phyloP scores from a whole-genome alignment of 2,888 invertebrate species.

The Hyalella azteca region DNA sequence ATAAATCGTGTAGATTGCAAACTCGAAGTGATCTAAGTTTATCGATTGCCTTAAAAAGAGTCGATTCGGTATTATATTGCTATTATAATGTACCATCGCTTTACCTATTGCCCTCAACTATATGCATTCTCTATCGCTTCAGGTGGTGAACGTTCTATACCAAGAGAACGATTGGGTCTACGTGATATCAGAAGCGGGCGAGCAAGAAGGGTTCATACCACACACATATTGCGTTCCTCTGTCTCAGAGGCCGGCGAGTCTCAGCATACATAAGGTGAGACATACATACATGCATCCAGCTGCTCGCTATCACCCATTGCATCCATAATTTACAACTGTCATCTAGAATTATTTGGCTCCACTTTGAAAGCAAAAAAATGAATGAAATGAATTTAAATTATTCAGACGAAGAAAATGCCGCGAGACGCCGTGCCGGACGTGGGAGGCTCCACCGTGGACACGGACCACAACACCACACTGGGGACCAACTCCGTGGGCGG shows the following conservation, averaged over 20 bases:
- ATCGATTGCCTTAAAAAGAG: no score
- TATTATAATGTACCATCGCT: no score
- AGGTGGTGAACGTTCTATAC: slow-evolving; percentile 91
- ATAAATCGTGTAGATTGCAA: no score
- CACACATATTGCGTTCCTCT: slow-evolving; percentile 91
- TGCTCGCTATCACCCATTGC: no score
- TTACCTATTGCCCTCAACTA: no score
- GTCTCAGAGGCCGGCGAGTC: slow-evolving; percentile 72
- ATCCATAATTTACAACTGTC: no score
- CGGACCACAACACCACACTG: slow-evolving; percentile 59
- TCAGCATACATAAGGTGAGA: slow-evolving; percentile 59
- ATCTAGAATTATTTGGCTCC: no score
- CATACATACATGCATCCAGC: no score
- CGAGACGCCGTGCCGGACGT: slow-evolving; percentile 67
- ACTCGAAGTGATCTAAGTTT: no score
- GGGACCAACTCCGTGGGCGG: slow-evolving; percentile 52
- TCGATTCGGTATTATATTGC: no score
- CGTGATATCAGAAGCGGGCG: slow-evolving; percentile 82
- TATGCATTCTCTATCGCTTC: slow-evolving; percentile 25
- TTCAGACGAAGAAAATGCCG: slow-evolving; percentile 84
- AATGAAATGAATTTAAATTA: no score
- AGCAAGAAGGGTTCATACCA: slow-evolving; percentile 93
- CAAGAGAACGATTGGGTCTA: slow-evolving; percentile 98
- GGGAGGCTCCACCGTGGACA: slow-evolving; percentile 53
- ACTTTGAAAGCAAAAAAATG: no score